These are phyloP conservation scores for Crotalus tigris DNA, from an alignment of 2,113 vertebrate species.

Conservation along the genomic window DNA sequence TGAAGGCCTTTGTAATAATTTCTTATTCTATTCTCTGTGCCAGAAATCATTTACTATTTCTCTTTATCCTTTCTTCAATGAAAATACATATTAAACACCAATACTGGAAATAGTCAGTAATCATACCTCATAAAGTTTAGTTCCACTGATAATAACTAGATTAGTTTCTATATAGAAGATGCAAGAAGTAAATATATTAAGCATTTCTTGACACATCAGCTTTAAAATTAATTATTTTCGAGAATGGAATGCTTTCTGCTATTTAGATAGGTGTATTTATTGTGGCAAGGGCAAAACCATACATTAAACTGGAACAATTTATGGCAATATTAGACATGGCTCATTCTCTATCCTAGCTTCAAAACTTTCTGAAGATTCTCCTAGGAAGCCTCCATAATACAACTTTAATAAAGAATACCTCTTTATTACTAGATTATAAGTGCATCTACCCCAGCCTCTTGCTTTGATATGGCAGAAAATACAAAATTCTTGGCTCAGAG, in stretches of 20 bases:
- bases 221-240: background rate
- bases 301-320: background rate
- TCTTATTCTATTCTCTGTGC: background rate
- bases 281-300: background rate
- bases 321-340: background rate
- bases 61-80: background rate
- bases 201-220: background rate
- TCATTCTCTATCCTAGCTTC: background rate
- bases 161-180: background rate
- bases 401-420: background rate
- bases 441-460: background rate
- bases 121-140: background rate
- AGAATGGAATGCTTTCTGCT: background rate
- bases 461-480: background rate
- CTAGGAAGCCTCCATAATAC: background rate
- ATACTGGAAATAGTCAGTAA: background rate
- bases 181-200: background rate
- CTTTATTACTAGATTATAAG: background rate
- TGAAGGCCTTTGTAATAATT: background rate
- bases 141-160: background rate
- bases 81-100: background rate
- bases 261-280: background rate
- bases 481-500: background rate
- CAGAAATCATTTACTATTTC: background rate
- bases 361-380: background rate